Evolutionary conservation across 1,140 invertebrate genomes (phyloP), one percentile per base, ranked within the genome.

Genomic region (Caerostris darwini): DNA sequence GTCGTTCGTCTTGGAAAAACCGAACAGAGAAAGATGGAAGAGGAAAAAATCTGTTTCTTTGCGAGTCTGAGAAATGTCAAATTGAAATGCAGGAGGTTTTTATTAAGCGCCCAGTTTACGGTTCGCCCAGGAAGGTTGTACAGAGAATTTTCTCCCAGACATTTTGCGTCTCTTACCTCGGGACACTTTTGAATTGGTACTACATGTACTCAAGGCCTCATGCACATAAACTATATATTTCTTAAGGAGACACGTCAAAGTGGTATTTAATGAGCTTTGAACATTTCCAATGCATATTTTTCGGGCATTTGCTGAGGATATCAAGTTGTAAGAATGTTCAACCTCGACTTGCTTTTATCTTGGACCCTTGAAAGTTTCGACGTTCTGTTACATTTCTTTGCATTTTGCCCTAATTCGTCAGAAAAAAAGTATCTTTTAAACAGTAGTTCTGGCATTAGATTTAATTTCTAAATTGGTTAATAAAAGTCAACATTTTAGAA

Each of bases 21-120:
- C 85, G 71, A 89, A n/a, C 19, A 71, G 34, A 14, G 7, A 50
- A 77, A 12, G 61, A 14, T 12, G 53, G 50, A 50, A 71, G 50
- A 71, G 50, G 8, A 71, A 71, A 50, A 10, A 50, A 71, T 77
- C 71, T 85, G 83, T 85, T 59, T 85, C 57, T 85, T 85, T 58
- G 6, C 57, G 17, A 82, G 56, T 53, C 61, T 91, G 50, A 91
- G 61, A 81, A 50, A 91, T 91, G 90, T 61, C 90, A 91, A 58
- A 69, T 90, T 56, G 88, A 90, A 90, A 77, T 90, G 64, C 69
- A 71, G 59, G 54, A 67, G 86, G 50, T 82, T 50, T 67, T 17
- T 88, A 88, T 88, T 88, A 56, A 88, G 83, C 54, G 83, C 3
- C 19, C 14, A 85, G 83, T 57, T 85, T 85, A 59, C 58, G 83